phyloP scores from a whole-genome alignment of 2,888 invertebrate species.

The Drosophila differens region DNA sequence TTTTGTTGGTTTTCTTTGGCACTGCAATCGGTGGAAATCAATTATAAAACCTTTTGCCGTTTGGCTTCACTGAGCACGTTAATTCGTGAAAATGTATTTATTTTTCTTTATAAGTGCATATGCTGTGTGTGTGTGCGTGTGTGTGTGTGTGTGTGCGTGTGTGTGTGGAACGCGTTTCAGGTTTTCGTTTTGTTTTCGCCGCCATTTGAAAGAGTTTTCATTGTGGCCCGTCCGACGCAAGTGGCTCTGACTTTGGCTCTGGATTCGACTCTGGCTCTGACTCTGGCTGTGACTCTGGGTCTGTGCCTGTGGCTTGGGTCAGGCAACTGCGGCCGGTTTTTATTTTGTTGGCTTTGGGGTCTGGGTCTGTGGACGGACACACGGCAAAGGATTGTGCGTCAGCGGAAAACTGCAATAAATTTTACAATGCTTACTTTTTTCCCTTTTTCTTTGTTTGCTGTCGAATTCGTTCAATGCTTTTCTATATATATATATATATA shows the following conservation, averaged over 20 bases:
- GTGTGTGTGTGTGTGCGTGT: not conserved
- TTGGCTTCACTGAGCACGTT: slow-evolving; percentile 73
- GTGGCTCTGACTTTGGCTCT: slow-evolving; percentile 51
- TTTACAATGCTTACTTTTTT: slow-evolving; percentile 44
- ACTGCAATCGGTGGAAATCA: slow-evolving; percentile 74
- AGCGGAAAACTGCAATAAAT: slow-evolving; percentile 78
- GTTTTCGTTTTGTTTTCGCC: slow-evolving; percentile 44
- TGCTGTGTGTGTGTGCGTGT: not conserved
- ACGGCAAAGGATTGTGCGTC: slow-evolving; percentile 65
- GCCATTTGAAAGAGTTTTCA: slow-evolving; percentile 76
- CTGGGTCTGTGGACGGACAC: slow-evolving; percentile 38
- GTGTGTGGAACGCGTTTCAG: slow-evolving; percentile 26
- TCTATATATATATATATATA: slow-evolving; percentile 21
- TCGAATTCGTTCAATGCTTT: slow-evolving; percentile 76
- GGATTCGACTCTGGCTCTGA: slow-evolving; percentile 28
- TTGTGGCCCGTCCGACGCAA: slow-evolving; percentile 63
- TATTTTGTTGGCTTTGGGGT: slow-evolving; percentile 18
- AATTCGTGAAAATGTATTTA: slow-evolving; percentile 76
- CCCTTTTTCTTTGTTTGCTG: slow-evolving; percentile 34
- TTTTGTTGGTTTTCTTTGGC: slow-evolving; percentile 49
- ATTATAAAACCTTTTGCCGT: slow-evolving; percentile 77
- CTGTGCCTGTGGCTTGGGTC: slow-evolving; percentile 1
- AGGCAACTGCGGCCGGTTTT: not conserved
- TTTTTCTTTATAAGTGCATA: slow-evolving; percentile 43
- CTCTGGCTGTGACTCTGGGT: not conserved